Percentiles rank a stretch among this genome's conserved stretches.
Evolutionary conservation across 2,113 vertebrate genomes (phyloP).

Genomic region (Silurus meridionalis): DNA sequence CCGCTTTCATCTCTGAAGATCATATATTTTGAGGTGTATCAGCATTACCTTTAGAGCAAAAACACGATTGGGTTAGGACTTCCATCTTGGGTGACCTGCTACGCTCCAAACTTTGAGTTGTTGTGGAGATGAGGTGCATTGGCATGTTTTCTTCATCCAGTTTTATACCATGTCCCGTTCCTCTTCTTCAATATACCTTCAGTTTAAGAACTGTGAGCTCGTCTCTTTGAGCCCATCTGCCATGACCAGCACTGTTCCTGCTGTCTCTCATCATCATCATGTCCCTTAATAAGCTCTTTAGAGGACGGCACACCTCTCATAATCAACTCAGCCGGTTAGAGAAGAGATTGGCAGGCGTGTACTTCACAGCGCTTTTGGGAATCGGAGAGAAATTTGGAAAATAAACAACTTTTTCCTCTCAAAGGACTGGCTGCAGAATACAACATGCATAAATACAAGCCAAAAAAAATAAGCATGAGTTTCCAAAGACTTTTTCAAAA

Average conservation of each 20-base stretch:
- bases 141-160: background rate
- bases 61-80: background rate
- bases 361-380: background rate
- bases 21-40: no score
- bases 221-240: background rate
- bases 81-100: background rate
- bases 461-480: background rate
- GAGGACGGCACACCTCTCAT: background rate
- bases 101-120: background rate
- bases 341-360: background rate
- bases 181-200: background rate
- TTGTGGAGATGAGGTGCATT: background rate
- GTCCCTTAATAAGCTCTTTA: slow-evolving; percentile 2
- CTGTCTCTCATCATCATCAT: background rate
- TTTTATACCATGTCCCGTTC: no score
- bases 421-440: background rate
- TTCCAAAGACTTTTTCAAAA: background rate
- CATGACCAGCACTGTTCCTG: background rate
- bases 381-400: background rate
- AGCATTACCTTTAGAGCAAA: background rate
- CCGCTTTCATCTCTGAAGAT: no score
- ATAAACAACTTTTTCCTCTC: background rate
- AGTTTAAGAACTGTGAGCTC: background rate
- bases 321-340: background rate
- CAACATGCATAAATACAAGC: background rate